These are phyloP conservation scores for Actinia tenebrosa DNA, from an alignment of 64 coral and sea anemone genomes.

Conservation along the genomic window DNA sequence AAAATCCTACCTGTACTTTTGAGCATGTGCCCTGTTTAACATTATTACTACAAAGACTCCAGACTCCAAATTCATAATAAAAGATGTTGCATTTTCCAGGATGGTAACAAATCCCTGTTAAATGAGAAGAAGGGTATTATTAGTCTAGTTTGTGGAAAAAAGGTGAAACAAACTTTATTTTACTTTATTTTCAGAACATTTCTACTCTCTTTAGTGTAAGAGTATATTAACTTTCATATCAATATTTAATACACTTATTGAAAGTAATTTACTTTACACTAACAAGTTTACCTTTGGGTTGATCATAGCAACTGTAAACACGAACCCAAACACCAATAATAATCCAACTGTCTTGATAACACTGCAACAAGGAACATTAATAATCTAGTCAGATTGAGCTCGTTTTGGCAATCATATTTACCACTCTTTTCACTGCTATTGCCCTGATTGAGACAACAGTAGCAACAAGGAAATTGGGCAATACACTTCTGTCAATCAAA, in stretches of 20 bases:
- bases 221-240: no score
- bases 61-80: conserved; percentile 17
- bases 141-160: not conserved
- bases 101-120: conserved; percentile 10
- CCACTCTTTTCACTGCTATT: no score
- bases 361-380: not conserved
- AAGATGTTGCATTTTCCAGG: conserved; percentile 12
- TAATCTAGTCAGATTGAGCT: not conserved
- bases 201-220: no score
- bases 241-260: no score
- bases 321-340: conserved; percentile 32
- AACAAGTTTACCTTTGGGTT: conserved; percentile 5
- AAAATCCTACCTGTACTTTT: conserved; percentile 18
- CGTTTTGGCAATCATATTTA: not conserved
- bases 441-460: no score
- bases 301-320: conserved; percentile 32
- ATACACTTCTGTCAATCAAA: no score
- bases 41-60: conserved; percentile 25
- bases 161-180: no score
- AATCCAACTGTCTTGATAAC: not conserved
- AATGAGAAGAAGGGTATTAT: not conserved
- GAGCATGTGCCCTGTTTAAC: conserved; percentile 6
- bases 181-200: no score
- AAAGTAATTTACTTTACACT: no score
- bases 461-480: no score